Evolutionary conservation across 2,888 invertebrate species (phyloP).

Genomic region (Orthosia cruda): DNA sequence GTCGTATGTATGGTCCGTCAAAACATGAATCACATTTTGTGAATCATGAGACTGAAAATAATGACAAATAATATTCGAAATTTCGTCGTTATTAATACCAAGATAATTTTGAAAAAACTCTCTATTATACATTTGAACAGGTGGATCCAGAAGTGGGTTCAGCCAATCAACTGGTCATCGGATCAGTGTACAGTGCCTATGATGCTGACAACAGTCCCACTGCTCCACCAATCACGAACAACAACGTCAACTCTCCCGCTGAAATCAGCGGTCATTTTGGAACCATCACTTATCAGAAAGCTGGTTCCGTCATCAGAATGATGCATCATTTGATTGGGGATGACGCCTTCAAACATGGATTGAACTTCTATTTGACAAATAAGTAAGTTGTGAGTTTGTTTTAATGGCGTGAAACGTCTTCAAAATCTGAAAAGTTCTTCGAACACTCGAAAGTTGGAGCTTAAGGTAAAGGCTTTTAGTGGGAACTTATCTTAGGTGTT

Average conservation of each 20-base stretch:
- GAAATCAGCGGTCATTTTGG: constrained; percentile 93
- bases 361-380: constrained; percentile 82
- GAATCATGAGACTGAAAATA: not conserved
- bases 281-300: constrained; percentile 94
- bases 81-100: rapidly evolving
- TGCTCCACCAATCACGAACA: constrained; percentile 91
- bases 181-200: constrained; percentile 93
- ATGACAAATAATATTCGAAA: not conserved
- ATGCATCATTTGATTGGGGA: constrained; percentile 88
- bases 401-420: too few relatives aligned
- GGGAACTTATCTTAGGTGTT: too few relatives aligned
- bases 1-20: not conserved
- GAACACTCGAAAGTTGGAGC: too few relatives aligned
- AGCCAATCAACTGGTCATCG: constrained; percentile 92
- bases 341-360: constrained; percentile 77
- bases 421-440: too few relatives aligned
- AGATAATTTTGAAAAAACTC: too few relatives aligned
- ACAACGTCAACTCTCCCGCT: constrained; percentile 91
- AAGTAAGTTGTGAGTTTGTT: constrained; percentile 84
- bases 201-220: constrained; percentile 90
- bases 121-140: constrained; percentile 77
- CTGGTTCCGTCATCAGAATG: constrained; percentile 90
- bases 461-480: too few relatives aligned
- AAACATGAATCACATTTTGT: not conserved
- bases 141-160: constrained; percentile 93